Conservation (phyloP, 2,797 vertebrate species). For the Gallinago nigripennis region DNA sequence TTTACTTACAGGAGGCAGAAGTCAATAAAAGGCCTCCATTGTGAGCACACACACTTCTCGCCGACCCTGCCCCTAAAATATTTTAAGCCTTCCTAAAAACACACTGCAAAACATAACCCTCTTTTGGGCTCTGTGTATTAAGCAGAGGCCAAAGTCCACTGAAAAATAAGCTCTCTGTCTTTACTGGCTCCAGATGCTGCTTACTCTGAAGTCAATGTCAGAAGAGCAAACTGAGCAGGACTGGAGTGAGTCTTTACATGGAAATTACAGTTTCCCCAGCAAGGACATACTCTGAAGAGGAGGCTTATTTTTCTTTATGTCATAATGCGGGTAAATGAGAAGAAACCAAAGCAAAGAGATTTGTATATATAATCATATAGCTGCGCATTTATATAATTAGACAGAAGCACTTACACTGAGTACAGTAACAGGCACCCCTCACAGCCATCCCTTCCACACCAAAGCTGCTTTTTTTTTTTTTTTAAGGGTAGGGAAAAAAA, state of each 20-base stretch:
- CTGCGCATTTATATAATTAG: slow-evolving; percentile 69
- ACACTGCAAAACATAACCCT: slow-evolving; percentile 29
- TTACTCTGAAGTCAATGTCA: neutral
- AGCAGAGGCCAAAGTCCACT: slow-evolving; percentile 34
- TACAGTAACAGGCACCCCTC: slow-evolving; percentile 69
- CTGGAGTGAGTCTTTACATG: neutral
- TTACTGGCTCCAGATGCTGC: slow-evolving; percentile 31
- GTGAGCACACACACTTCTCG: slow-evolving; percentile 29
- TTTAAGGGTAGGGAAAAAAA: slow-evolving; percentile 33
- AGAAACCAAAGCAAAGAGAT: slow-evolving; percentile 61
- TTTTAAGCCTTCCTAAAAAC: slow-evolving; percentile 57
- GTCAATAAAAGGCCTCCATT: slow-evolving; percentile 68
- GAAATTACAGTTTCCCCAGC: slow-evolving; percentile 46
- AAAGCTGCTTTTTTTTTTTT: slow-evolving; percentile 13
- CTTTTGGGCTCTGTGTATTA: slow-evolving; percentile 32
- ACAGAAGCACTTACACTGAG: slow-evolving; percentile 64
- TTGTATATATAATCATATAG: slow-evolving; percentile 77
- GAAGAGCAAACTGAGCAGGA: slow-evolving; percentile 4
- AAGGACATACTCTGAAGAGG: slow-evolving; percentile 21
- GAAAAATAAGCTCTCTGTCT: slow-evolving; percentile 59
- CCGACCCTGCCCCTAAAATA: slow-evolving; percentile 29
- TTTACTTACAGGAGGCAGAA: slow-evolving; percentile 44
- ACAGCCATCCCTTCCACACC: slow-evolving; percentile 56
- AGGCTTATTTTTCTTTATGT: slow-evolving; percentile 43
- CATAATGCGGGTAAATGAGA: slow-evolving; percentile 50